phyloP scores from a whole-genome alignment of 2,797 vertebrate species.

The Sciurus vulgaris region DNA sequence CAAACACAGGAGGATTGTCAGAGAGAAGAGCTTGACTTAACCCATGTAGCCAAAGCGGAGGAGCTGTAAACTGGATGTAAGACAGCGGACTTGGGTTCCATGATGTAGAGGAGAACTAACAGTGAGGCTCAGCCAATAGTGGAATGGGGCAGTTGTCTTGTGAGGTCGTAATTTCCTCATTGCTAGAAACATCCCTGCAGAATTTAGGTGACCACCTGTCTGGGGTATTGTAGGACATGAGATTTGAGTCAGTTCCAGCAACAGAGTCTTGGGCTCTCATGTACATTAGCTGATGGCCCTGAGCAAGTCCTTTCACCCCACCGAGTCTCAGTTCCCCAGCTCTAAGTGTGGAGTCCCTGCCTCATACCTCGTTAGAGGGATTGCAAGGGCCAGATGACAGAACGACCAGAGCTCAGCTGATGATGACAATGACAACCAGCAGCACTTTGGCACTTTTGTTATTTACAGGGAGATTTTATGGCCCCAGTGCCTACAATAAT shows the following conservation, averaged over 20 bases:
- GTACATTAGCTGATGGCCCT: neutral
- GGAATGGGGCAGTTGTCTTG: neutral
- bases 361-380: accelerated
- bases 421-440: accelerated
- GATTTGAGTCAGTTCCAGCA: neutral
- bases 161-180: neutral
- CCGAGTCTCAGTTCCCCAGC: neutral
- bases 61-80: neutral
- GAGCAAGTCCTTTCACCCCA: neutral
- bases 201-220: neutral
- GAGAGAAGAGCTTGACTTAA: neutral
- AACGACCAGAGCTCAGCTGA: neutral
- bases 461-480: neutral
- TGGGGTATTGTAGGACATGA: neutral
- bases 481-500: neutral
- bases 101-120: neutral
- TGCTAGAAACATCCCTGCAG: neutral
- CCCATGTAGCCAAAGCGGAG: neutral
- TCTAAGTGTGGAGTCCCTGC: neutral
- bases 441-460: accelerated
- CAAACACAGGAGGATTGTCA: neutral
- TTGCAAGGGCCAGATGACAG: neutral
- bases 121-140: neutral
- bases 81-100: neutral
- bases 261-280: neutral